Evolutionary conservation across 30 jellyfish, hydroid and myxozoan species (phyloP).

Genomic region (Thelohanellus kitauei): DNA sequence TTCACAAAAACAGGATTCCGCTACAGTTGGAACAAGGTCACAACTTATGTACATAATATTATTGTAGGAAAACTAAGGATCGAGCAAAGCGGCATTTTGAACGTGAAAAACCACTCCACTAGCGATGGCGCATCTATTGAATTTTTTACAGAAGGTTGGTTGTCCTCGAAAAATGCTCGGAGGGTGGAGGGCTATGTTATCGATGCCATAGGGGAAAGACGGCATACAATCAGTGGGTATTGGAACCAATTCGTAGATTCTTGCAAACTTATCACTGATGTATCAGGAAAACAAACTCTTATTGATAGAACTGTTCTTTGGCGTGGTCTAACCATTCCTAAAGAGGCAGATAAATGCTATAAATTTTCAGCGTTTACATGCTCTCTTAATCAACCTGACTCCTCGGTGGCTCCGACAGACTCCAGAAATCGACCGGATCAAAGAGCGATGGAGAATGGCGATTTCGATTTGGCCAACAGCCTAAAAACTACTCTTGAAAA

Average conservation of each 20-base stretch:
- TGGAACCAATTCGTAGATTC: no score
- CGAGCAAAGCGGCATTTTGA: conserved; percentile 37
- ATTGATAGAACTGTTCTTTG: no score
- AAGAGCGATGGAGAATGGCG: conserved; percentile 48
- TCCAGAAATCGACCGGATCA: conserved; percentile 76
- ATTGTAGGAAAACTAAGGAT: conserved; percentile 93
- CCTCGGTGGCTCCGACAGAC: conserved; percentile 34
- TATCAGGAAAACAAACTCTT: no score
- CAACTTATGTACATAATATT: conserved; percentile 59
- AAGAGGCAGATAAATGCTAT: no score
- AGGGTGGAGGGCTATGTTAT: no score
- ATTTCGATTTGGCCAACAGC: conserved; percentile 58
- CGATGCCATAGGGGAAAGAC: no score
- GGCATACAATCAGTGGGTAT: no score
- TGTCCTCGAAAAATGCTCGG: no score
- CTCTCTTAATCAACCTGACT: conserved; percentile 37
- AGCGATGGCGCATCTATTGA: no score
- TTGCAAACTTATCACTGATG: no score
- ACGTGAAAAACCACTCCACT: not conserved
- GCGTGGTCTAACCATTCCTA: no score
- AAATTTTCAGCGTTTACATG: conserved; percentile 62
- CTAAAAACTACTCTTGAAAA: conserved; percentile 31
- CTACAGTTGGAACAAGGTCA: conserved; percentile 88
- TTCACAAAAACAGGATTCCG: conserved; percentile 71
- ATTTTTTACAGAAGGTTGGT: no score